phyloP scores from a whole-genome alignment of 2,888 invertebrate species.

The Drosophila robusta region DNA sequence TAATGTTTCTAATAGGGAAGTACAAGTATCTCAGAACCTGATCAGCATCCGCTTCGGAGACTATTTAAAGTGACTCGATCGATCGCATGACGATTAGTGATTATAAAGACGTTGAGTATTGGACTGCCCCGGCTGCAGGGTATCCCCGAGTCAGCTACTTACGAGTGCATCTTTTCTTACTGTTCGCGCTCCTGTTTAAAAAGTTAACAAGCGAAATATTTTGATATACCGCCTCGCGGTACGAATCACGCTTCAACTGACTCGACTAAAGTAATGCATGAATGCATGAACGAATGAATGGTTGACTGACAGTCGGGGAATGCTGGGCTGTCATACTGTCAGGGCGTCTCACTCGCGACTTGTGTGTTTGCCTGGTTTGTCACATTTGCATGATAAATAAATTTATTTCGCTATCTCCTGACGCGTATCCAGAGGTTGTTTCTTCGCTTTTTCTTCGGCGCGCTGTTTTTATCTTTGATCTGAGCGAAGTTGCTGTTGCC shows the following conservation, averaged over 20 bases:
- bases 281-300: slow-evolving; percentile 36
- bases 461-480: slow-evolving; percentile 45
- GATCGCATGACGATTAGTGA: too few species aligned
- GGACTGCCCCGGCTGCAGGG: neutral
- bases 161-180: neutral
- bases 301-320: slow-evolving; percentile 30
- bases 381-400: slow-evolving; percentile 74
- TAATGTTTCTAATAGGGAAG: neutral
- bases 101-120: too few species aligned
- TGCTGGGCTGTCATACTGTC: slow-evolving; percentile 39
- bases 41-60: neutral
- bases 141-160: slow-evolving; percentile 1
- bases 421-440: slow-evolving; percentile 36
- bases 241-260: slow-evolving; percentile 65
- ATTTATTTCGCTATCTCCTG: slow-evolving; percentile 56
- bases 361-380: slow-evolving; percentile 50
- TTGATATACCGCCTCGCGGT: slow-evolving; percentile 57
- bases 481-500: slow-evolving; percentile 22
- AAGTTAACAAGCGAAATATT: slow-evolving; percentile 75
- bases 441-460: slow-evolving; percentile 6
- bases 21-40: neutral
- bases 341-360: slow-evolving; percentile 21
- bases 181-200: slow-evolving; percentile 38
- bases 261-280: slow-evolving; percentile 50
- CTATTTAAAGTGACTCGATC: neutral